Evolutionary conservation across 2,797 vertebrate genomes (phyloP), one percentile per base, ranked within the genome.

Genomic region (Sebastes matsubarae): DNA sequence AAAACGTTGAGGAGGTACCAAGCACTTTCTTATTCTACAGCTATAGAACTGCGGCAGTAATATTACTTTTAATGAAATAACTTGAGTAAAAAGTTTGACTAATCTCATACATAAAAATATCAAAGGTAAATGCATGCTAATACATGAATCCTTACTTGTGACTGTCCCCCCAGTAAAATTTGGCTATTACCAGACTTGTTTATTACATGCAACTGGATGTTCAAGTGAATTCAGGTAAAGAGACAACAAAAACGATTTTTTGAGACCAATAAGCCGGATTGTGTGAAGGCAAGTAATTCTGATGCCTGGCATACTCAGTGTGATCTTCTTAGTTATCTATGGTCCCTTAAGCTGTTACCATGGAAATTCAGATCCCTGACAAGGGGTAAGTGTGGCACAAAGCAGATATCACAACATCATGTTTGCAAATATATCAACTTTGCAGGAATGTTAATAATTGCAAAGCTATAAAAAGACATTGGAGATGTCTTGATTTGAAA

Each of bases 321-420:
- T 36, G 50, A 12, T 50, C 50, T 61, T 58, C 22, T 65, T 67
- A 57, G 16, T 64, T 63, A 63, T 52, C 50, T 52, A n/a, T 52
- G 50, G 27, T 65, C 18, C 25, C 18, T 55, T 60, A 71, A 68
- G 2, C 42, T 74, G 82, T 87, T 83, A 65, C 80, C 69, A 86
- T 89, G 75, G 81, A 77, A 83, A 86, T 38, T 2, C 7, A 7
- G 58, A 66, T 84, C 38, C 46, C 13, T 69, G 34, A 61, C 13
- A 75, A 24, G 24, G 38, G 38, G 14, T 46, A 38, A 64, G 32
- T 72, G 54, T 79, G 59, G 54, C 55, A 58, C 29, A 64, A 69
- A 79, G 59, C 46, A 72, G 36, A 75, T 72, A 69, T 42, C 72
- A 80, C 74, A 82, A 65, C 63, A 75, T 68, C 34, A 77, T 75